Conservation (phyloP, 2,888 invertebrate genomes). For the Agrilus mali region DNA sequence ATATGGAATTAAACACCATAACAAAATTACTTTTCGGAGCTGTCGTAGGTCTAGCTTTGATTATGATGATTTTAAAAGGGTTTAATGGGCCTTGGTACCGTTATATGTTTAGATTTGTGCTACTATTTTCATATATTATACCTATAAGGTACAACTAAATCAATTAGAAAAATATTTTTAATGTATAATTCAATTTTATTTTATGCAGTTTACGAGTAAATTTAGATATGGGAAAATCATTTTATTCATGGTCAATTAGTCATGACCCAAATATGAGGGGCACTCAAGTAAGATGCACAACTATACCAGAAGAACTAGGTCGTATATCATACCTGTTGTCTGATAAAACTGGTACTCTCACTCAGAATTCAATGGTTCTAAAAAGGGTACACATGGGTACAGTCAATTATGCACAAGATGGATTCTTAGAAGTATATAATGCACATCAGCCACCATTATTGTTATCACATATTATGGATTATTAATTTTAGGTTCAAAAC, state of each 20-base stretch:
- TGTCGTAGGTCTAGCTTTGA: slow-evolving; percentile 77
- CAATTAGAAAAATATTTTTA: background rate
- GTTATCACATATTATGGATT: background rate
- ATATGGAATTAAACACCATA: slow-evolving; percentile 91
- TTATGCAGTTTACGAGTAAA: slow-evolving; percentile 83
- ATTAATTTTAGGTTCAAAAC: slow-evolving; percentile 29
- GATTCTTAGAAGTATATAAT: slow-evolving; percentile 63
- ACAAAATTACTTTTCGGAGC: slow-evolving; percentile 91
- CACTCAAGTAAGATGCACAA: slow-evolving; percentile 92
- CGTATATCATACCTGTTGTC: slow-evolving; percentile 92
- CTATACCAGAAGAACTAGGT: slow-evolving; percentile 96
- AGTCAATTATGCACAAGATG: slow-evolving; percentile 76
- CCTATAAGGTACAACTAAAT: slow-evolving; percentile 68
- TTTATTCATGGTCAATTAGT: slow-evolving; percentile 94
- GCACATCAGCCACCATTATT: background rate
- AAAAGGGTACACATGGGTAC: slow-evolving; percentile 92
- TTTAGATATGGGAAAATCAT: slow-evolving; percentile 96
- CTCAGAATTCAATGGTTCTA: slow-evolving; percentile 98
- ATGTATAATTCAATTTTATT: background rate
- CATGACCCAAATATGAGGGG: slow-evolving; percentile 86
- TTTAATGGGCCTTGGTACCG: slow-evolving; percentile 93
- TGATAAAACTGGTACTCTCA: slow-evolving; percentile 97
- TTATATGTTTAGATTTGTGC: slow-evolving; percentile 91
- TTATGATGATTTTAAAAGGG: slow-evolving; percentile 94
- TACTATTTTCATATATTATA: slow-evolving; percentile 97